Evolutionary conservation across 2,888 invertebrate genomes (phyloP), one percentile per base, ranked within the genome.

Genomic region (Ecdyonurus torrentis): DNA sequence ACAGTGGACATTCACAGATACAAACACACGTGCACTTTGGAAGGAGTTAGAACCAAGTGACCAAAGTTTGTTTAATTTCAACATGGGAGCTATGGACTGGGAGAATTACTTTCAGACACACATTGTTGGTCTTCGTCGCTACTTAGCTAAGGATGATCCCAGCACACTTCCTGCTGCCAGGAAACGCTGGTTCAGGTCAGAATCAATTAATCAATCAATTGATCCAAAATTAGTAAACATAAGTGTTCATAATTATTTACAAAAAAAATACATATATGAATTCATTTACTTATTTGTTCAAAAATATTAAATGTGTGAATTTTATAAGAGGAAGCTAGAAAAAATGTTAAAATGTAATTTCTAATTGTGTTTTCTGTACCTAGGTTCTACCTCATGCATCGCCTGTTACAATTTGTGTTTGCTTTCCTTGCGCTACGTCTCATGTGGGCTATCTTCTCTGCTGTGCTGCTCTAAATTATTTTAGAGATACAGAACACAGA

Each of bases 131-230:
- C 80, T 88, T 59, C 79, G 91, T 66, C 79, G 85, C 1, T 91
- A 87, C 72, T 74, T 93, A 10, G 74, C 92, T 52, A 90, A 91
- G 69, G 92, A 93, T 71, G 86, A 89, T 22, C 72, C 87, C 1
- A 84, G 85, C 0, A 87, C 88, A 0, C 73, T 91, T 62, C 85
- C 86, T 0, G 80, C 83, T 69, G 89, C 86, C 58, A 77, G 78
- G 68, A 78, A 77, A 61, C 79, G 80, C 69, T 76, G 85, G 66
- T 80, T 78, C 66, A 83, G 81, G 72, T 84, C n/a, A n/a, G n/a
- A n/a, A n/a, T n/a, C n/a, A n/a, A n/a, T n/a, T n/a, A n/a, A n/a
- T n/a, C n/a, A n/a, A n/a, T n/a, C n/a, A n/a, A n/a, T n/a, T n/a
- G n/a, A n/a, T n/a, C n/a, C n/a, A n/a, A n/a, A n/a, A n/a, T n/a